Base-by-base conservation (phyloP, 2,113 vertebrate genomes). In the Melospiza melodia region DNA sequence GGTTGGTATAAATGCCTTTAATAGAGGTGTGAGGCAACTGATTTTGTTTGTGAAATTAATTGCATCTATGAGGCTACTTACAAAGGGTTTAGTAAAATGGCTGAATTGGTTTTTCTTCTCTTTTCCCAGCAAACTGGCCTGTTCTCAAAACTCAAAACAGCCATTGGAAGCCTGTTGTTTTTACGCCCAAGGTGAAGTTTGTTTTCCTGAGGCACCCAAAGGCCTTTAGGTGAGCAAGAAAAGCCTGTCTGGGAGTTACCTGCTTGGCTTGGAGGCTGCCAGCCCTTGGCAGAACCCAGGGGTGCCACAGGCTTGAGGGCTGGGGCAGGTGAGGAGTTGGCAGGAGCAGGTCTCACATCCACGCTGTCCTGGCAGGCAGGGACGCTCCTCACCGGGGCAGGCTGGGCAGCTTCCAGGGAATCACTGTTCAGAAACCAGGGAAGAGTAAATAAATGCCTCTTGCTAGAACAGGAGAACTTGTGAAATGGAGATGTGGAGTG, bases 261-360 rank as follows among this genome's bases (percentile, higher is more conserved):
- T 98, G 98, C 85, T 97, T 96, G 96, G 83, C 28, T 97, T 46
- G 96, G 68, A 52, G 85, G 90, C 43, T 98, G 98, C 98, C 98
- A 98, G 76, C 93, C 92, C 88, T 98, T 98, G 95, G 95, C 72
- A 43, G 84, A n/a, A 12, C 96, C 94, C 2, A 94, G 78, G 63
- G 97, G 84, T 71, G 96, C 94, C 1, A 31, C 3, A 23, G 98
- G 97, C 81, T 97, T 97, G 85, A 87, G 96, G 28, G 87, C 57
- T 24, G 95, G 20, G 8, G 89, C 92, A 46, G 66, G 93, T 35
- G 58, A 12, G 66, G 72, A 77, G 59, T 72, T 89, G 83, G 96
- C n/a, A 37, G 93, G 51, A 33, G 87, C 81, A 10, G 95, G 89
- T 79, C 90, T 98, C 39, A 86, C 58, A 6, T 96, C 84, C 1